phyloP scores from a whole-genome alignment of 2,797 vertebrate genomes.

The Nasua narica region DNA sequence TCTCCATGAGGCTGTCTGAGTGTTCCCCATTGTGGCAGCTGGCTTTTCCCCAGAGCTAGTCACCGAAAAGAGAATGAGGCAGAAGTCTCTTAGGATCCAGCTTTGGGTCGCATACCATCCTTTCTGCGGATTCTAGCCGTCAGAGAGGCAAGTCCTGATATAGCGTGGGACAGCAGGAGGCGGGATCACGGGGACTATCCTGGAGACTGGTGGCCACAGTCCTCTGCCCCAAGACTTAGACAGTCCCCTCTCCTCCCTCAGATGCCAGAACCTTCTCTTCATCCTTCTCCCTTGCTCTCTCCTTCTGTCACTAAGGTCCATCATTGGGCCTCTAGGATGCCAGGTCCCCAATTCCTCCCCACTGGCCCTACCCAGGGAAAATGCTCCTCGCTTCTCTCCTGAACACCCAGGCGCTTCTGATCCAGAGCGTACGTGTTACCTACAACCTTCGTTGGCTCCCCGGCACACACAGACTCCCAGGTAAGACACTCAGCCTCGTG shows the following conservation, averaged over 20 bases:
- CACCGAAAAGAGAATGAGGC: background rate
- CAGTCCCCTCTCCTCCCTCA: background rate
- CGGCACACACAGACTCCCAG: background rate
- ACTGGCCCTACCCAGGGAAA: background rate
- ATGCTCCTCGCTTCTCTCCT: background rate
- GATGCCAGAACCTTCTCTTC: background rate
- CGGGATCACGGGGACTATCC: background rate
- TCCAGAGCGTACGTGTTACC: background rate
- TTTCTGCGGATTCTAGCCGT: background rate
- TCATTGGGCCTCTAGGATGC: background rate
- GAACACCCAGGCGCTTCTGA: background rate
- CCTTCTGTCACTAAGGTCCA: background rate
- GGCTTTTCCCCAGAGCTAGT: background rate
- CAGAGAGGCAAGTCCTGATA: background rate
- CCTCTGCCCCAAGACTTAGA: background rate
- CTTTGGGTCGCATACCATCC: background rate
- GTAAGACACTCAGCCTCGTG: background rate
- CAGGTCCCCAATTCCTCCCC: background rate
- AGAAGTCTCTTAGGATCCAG: background rate
- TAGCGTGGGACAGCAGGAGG: no score
- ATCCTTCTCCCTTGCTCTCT: background rate
- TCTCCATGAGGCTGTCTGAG: background rate
- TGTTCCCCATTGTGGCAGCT: background rate
- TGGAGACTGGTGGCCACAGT: background rate
- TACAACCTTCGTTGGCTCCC: background rate